phyloP scores from a whole-genome alignment of 2,113 vertebrate genomes.

The zebrafish (Danio rerio) region DNA sequence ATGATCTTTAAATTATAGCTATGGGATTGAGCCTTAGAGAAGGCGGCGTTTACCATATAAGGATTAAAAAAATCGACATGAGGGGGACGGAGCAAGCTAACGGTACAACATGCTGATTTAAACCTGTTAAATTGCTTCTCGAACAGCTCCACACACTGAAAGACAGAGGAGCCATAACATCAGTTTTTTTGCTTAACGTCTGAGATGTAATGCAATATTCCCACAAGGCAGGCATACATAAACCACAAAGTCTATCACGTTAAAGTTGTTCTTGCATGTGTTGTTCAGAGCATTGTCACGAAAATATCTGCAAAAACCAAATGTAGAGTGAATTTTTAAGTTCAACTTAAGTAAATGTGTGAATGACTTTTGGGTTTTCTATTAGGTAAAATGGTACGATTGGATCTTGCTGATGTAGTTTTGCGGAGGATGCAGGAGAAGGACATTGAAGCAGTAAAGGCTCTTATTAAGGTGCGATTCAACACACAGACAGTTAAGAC shows the following conservation, averaged over 20 bases:
- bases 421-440: slow-evolving; percentile 79
- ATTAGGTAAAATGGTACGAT: slow-evolving; percentile 69
- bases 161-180: neutral
- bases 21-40: neutral
- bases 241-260: slow-evolving; percentile 13
- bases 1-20: neutral
- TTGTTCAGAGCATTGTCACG: neutral
- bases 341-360: neutral
- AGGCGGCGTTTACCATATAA: slow-evolving; percentile 64
- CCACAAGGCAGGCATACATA: neutral
- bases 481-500: neutral
- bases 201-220: neutral
- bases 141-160: neutral
- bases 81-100: slow-evolving; percentile 8
- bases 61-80: slow-evolving; percentile 48
- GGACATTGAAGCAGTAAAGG: slow-evolving; percentile 77
- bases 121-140: neutral
- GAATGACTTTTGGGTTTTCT: neutral
- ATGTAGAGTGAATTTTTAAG: neutral
- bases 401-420: slow-evolving; percentile 76
- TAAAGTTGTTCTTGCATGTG: neutral
- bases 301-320: neutral
- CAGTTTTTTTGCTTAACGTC: neutral
- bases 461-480: slow-evolving; percentile 75
- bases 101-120: slow-evolving; percentile 16